Base-by-base conservation (phyloP, 2,113 vertebrate species). In the Hyla sarda region DNA sequence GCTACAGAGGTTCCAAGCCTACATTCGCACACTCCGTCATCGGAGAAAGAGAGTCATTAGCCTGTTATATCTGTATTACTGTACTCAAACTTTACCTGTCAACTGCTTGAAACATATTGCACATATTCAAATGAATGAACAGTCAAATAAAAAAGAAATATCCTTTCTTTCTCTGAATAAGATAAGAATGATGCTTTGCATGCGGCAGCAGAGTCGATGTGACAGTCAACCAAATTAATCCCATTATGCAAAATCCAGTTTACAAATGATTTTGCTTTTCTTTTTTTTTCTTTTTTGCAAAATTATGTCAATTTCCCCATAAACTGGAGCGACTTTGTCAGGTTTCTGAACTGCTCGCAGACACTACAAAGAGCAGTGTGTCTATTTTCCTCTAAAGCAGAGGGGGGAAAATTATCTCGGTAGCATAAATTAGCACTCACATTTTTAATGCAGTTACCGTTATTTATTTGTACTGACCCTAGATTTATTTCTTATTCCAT, bases 191-290 rank as follows among this genome's bases (percentile, higher is more conserved):
- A 92, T 92, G 92, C 91, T 93, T 93, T 93, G 91, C 92, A 91
- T 93, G 93, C 90, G 88, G 88, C 91, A 90, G 91, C 88, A 84
- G 58, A 92, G 92, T 92, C 92, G 92, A 91, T 92, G 87, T 93
- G 94, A 95, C 94, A 94, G 93, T 92, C 92, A 90, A 93, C 93
- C 93, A 94, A 93, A 95, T 95, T 94, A 94, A 94, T 94, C 94
- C 94, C 93, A 93, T 95, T 94, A 93, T 95, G 93, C 92, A 94
- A 94, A 94, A 94, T 92, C 93, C 91, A 90, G 93, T 93, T 93
- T 94, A 93, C 93, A 93, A 94, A 93, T 91, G 93, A 90, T 92
- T 94, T 93, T 90, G 89, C 89, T 89, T 92, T 73, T 88, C 28
- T 62, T 80, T 80, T 58, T 76, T 76, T 76, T 76, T 52, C 28